Conservation (phyloP, 2,113 vertebrate genomes). For the Ovis canadensis region DNA sequence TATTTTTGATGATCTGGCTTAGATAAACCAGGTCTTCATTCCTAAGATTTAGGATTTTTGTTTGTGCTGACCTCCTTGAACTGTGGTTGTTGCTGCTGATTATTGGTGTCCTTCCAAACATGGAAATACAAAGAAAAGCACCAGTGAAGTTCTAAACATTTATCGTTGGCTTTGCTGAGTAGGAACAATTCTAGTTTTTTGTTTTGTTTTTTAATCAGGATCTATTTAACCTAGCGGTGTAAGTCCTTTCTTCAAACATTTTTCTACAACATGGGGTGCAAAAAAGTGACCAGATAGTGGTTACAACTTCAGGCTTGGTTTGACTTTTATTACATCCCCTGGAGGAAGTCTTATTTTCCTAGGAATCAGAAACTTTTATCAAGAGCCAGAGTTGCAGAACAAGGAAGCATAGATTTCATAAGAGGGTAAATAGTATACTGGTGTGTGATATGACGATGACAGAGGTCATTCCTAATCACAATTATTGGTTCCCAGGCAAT, state of each 20-base stretch:
- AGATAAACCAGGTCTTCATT: not conserved
- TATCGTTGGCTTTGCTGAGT: not conserved
- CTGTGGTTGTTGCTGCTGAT: not conserved
- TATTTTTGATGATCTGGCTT: not conserved
- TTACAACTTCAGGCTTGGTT: not conserved
- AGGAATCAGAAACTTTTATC: not conserved
- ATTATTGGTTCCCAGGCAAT: not conserved
- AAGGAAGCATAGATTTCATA: not conserved
- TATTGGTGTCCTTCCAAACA: not conserved
- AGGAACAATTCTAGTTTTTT: not conserved
- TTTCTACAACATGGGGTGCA: not conserved
- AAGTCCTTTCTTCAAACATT: not conserved
- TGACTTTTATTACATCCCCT: not conserved
- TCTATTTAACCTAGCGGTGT: accelerated
- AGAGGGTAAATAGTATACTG: not conserved
- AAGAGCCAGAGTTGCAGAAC: not conserved
- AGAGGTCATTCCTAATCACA: not conserved
- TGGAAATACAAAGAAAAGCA: not conserved
- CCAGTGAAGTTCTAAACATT: not conserved
- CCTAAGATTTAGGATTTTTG: not conserved
- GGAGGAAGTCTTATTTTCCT: not conserved
- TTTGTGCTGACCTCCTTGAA: not conserved
- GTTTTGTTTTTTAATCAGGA: not conserved
- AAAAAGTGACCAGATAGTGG: not conserved
- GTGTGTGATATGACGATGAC: not conserved